Base-by-base conservation (phyloP, 2,797 vertebrate species). In the Phrynocephalus forsythii region DNA sequence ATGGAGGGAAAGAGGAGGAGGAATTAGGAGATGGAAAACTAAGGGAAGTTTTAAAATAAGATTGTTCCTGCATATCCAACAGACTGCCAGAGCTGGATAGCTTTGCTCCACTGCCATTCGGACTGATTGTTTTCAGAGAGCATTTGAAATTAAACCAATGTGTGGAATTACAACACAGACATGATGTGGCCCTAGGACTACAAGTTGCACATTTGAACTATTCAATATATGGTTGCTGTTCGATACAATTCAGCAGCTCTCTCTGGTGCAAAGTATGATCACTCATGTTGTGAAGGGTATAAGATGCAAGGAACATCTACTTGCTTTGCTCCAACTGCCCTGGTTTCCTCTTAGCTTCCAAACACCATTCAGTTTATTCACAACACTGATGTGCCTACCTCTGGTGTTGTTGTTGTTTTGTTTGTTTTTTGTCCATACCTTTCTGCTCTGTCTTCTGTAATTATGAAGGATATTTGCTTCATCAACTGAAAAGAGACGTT, bases 391-490 rank as follows among this genome's bases (percentile, higher is more conserved):
- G 38, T 71, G n/a, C 38, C n/a, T 71, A 48, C 33, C 69, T 86
- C 63, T 24, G 28, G 38, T 44, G 38, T 44, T 44, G 3, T 3
- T 44, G 38, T 44, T 33, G 33, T 33, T 33, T 33, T 38, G 38
- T 38, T 3, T 79, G 44, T 38, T 26, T 44, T 33, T n/a, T 28
- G 30, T 30, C 67, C 50, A 56, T 52, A 10, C 15, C 44, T 79
- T 38, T 44, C 77, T 44, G 15, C 5, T 52, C 67, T 72, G 28
- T 86, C 56, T 72, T 20, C 10, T 44, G 26, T 44, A 38, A 72
- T 73, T 56, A 86, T 18, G 33, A 80, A 80, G 69, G 63, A 50
- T n/a, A 68, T 3, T 72, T n/a, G 69, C 56, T 86, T 80, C 60
- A 71, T 68, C n/a, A 22, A 18, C 3, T 79, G 7, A 22, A 44